Base-by-base conservation (phyloP, 2,888 invertebrate genomes). In the Chalcis sispes region DNA sequence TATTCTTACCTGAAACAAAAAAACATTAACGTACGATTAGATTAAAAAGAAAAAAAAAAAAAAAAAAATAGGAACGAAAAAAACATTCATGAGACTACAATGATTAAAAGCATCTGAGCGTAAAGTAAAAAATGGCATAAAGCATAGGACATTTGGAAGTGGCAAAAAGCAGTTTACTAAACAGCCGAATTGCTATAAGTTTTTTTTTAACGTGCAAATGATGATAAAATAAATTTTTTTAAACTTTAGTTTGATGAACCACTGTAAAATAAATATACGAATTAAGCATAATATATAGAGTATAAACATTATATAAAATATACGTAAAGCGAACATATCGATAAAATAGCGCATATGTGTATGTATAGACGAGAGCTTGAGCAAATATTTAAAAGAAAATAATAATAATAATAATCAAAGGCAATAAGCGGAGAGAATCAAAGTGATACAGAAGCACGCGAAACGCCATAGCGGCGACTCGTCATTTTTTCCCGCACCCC, bases 1-100 rank as follows among this genome's bases (percentile, higher is more conserved):
- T 58, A 78, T 80, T 77, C 88, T 88, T 87, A 88, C 88, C 87
- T 88, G 86, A 67, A 88, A 88, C 86, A 86, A 69, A 81, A 81
- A 52, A 18, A 25, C 23, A 32, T 50, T n/a, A 56, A 56, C 4
- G n/a, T 56, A 13, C 36, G 27, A 48, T 52, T 61, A 61, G 61
- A 5, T 4, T 2, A 50, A 48, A 8, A 46, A 15, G 15, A 20
- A n/a, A n/a, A n/a, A n/a, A n/a, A n/a, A n/a, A n/a, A n/a, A n/a
- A n/a, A n/a, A n/a, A 66, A 42, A 69, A 67, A 69, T 72, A 74
- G 20, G 7, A 2, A 3, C n/a, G 20, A 20, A 50, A 4, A 46
- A 10, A 46, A 50, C 10, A 50, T 42, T 42, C 5, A 36, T 7
- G 2, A 42, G 42, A 13, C 42, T 13, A 13, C 7, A 42, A 42